A percentile compares a stretch with the other conserved stretches of the same genome.
Evolutionary conservation across 2,797 vertebrate genomes (phyloP).

Genomic region (Microtus californicus): DNA sequence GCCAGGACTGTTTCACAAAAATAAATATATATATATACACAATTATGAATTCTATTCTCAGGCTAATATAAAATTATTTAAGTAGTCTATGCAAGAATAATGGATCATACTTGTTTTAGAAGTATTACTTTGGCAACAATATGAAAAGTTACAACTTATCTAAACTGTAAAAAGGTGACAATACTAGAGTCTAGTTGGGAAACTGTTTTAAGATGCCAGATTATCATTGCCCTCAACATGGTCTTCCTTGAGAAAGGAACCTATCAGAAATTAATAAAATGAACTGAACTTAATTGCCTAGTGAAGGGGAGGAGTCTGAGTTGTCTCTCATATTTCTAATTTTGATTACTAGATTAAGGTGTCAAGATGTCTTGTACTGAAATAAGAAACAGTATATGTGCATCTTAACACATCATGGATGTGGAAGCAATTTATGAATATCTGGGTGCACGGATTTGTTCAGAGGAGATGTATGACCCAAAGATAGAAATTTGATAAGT

Average conservation of each 20-base stretch:
- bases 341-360: background rate
- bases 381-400: background rate
- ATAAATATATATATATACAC: no score
- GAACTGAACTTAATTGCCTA: background rate
- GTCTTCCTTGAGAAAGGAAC: slow-evolving; percentile 6
- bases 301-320: background rate
- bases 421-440: background rate
- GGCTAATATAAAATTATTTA: background rate
- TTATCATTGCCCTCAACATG: background rate
- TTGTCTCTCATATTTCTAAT: background rate
- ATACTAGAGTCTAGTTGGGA: background rate
- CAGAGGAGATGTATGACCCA: background rate
- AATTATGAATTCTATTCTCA: background rate
- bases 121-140: background rate
- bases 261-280: background rate
- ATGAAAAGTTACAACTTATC: background rate
- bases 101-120: slow-evolving; percentile 17
- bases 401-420: background rate
- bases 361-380: background rate
- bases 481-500: background rate
- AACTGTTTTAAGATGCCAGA: background rate
- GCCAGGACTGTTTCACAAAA: no score
- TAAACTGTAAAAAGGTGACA: background rate
- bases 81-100: background rate
- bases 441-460: background rate